Percentiles rank a stretch among this genome's conserved stretches.
These are phyloP conservation scores for Hippocampus kuda DNA, from an alignment of 2,797 vertebrate species.

Conservation along the genomic window DNA sequence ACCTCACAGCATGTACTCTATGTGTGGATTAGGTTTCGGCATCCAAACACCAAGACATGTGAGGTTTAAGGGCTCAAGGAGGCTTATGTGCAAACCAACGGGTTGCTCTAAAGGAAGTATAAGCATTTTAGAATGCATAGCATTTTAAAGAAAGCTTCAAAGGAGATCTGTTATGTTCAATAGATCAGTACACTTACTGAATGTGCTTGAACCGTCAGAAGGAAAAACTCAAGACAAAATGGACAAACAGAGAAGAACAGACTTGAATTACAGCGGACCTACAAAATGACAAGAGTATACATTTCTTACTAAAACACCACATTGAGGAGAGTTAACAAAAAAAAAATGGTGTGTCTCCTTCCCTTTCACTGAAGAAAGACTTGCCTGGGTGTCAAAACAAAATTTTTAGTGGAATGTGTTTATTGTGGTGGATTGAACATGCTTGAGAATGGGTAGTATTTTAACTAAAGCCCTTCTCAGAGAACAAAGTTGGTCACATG, in stretches of 20 bases:
- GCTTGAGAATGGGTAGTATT: neutral
- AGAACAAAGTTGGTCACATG: conserved; percentile 10
- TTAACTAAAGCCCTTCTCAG: neutral
- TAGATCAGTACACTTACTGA: neutral
- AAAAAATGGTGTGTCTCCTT: neutral
- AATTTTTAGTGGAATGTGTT: neutral
- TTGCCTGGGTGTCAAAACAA: neutral
- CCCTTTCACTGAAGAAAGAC: neutral
- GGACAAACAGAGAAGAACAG: neutral
- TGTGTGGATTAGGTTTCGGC: too few species aligned
- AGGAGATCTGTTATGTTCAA: neutral
- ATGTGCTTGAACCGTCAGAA: neutral
- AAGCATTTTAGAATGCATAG: neutral
- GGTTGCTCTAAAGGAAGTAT: neutral
- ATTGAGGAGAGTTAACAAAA: neutral
- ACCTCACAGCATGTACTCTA: neutral
- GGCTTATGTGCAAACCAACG: neutral
- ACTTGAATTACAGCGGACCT: neutral
- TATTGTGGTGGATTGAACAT: neutral
- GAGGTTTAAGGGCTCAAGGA: neutral
- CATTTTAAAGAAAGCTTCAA: neutral
- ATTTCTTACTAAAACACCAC: neutral
- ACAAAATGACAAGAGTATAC: neutral
- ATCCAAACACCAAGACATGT: neutral
- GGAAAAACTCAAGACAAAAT: neutral